phyloP scores from a whole-genome alignment of 1,140 invertebrate species.

The Venustaconcha ellipsiformis region DNA sequence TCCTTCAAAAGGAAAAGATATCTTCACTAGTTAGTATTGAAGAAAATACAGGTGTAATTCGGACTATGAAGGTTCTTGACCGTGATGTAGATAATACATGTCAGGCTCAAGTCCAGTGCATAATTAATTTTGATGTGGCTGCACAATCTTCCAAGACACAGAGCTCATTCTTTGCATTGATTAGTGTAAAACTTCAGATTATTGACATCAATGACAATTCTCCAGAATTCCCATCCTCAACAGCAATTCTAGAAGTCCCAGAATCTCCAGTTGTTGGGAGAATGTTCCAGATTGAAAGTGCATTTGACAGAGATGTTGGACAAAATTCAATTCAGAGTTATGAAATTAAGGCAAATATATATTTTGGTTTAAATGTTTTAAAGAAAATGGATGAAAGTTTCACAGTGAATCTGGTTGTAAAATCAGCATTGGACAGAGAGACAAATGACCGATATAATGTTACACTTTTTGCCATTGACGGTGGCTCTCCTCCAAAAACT shows the following conservation, averaged over 20 bases:
- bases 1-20: conserved; percentile 21
- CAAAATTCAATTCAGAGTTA: conserved; percentile 22
- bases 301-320: conserved; percentile 23
- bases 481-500: conserved; percentile 83
- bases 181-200: conserved; percentile 22
- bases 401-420: conserved; percentile 31
- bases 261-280: conserved; percentile 27
- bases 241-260: conserved; percentile 20
- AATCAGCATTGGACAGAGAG: conserved; percentile 85
- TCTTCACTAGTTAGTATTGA: conserved; percentile 16
- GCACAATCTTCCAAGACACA: conserved; percentile 17
- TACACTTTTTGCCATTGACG: conserved; percentile 88
- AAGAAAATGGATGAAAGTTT: conserved; percentile 31
- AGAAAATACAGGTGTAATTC: conserved; percentile 17
- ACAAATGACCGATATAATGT: conserved; percentile 82
- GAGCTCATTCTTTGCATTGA: conserved; percentile 30
- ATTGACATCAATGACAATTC: conserved; percentile 33
- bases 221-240: conserved; percentile 19
- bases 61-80: conserved; percentile 25
- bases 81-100: conserved; percentile 25
- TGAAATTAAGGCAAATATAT: conserved; percentile 24
- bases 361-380: conserved; percentile 22
- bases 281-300: conserved; percentile 29
- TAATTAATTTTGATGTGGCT: conserved; percentile 25
- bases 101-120: conserved; percentile 22